phyloP scores from a whole-genome alignment of 2,113 vertebrate genomes.

The Ancistrus triradiatus region DNA sequence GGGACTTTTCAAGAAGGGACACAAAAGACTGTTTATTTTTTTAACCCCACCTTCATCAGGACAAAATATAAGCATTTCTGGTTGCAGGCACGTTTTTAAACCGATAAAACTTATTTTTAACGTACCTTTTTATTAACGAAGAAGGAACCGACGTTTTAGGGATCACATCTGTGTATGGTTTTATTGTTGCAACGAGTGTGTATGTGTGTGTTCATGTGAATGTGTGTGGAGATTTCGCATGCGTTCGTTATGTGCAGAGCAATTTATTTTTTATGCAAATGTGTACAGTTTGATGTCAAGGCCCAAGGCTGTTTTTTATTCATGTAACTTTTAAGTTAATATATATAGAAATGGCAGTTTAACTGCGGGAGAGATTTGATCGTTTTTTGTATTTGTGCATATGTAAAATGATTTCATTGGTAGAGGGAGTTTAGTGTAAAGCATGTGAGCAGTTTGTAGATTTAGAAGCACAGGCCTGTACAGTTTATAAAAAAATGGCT shows the following conservation, averaged over 20 bases:
- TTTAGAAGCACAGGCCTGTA: slow-evolving; percentile 29
- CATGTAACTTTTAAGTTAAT: slow-evolving; percentile 48
- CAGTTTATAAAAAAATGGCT: neutral
- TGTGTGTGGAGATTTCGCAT: slow-evolving; percentile 13
- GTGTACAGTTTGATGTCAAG: slow-evolving; percentile 39
- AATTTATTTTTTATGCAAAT: slow-evolving; percentile 42
- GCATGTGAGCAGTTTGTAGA: slow-evolving; percentile 27
- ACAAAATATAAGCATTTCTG: no score
- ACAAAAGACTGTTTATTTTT: no score
- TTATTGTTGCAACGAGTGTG: neutral
- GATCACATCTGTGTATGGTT: slow-evolving; percentile 23
- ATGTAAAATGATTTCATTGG: slow-evolving; percentile 27
- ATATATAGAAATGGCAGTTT: slow-evolving; percentile 42
- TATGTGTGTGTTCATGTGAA: slow-evolving; percentile 27
- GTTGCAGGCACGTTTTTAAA: neutral
- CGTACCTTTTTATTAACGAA: neutral
- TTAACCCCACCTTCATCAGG: no score
- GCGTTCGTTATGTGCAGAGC: slow-evolving; percentile 32
- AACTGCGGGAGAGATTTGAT: neutral
- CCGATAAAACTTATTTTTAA: slow-evolving; percentile 1
- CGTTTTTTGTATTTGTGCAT: neutral
- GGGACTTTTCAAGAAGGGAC: neutral
- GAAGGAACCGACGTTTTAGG: no score
- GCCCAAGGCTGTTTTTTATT: slow-evolving; percentile 31
- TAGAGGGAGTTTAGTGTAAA: neutral